Percentiles rank a stretch among this genome's conserved stretches.
Evolutionary conservation across 2,797 vertebrate genomes (phyloP).

Genomic region (Sebastes diaconus): DNA sequence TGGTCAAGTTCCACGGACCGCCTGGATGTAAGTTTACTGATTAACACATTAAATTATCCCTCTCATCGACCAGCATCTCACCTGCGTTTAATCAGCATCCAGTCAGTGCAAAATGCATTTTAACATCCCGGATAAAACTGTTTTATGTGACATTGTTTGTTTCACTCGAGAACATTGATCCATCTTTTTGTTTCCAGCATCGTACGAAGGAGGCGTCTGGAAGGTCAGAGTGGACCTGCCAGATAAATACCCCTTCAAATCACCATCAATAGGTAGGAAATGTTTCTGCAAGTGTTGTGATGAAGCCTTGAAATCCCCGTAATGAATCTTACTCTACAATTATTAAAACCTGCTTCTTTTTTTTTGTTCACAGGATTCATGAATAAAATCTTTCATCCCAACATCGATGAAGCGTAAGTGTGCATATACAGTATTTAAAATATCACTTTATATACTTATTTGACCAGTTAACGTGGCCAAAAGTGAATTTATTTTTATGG

Average conservation of each 20-base stretch:
- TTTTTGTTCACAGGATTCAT: constrained; percentile 87
- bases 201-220: constrained; percentile 97
- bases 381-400: constrained; percentile 99
- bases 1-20: constrained; percentile 97
- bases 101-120: background rate
- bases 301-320: background rate
- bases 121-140: background rate
- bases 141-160: background rate
- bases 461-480: background rate
- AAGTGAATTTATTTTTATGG: background rate
- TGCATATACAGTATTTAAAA: constrained; percentile 40
- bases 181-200: constrained; percentile 78
- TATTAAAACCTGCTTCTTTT: background rate
- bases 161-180: background rate
- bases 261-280: constrained; percentile 94
- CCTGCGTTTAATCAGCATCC: background rate
- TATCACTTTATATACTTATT: background rate
- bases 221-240: constrained; percentile 98
- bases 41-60: background rate
- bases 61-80: background rate
- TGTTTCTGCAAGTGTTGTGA: background rate
- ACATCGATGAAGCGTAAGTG: constrained; percentile 98
- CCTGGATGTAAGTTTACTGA: constrained; percentile 90
- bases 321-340: background rate
- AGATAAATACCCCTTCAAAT: constrained; percentile 99